A percentile compares a stretch with the other conserved stretches of the same genome.
Conservation (phyloP, 2,113 vertebrate genomes). For the Elaphurus davidianus region DNA sequence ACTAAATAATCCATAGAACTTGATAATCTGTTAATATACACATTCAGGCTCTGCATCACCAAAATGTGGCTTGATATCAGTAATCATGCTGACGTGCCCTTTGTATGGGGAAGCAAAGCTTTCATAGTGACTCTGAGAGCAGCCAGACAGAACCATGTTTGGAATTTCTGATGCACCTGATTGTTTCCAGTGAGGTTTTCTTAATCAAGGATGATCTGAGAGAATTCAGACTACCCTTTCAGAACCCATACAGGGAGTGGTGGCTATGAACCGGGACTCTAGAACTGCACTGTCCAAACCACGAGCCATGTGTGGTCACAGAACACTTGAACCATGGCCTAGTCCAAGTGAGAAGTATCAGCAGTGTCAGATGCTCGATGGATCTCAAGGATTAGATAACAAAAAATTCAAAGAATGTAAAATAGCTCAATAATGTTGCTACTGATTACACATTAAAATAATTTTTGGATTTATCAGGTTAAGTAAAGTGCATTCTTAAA, state of each 20-base stretch:
- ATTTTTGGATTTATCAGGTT: not conserved
- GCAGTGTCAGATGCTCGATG: not conserved
- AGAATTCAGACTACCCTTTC: not conserved
- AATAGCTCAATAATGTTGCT: not conserved
- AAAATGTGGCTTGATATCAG: not conserved
- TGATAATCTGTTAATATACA: not conserved
- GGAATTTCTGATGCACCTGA: not conserved
- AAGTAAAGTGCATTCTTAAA: not conserved
- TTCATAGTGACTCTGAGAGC: not conserved
- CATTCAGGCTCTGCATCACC: not conserved
- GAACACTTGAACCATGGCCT: not conserved
- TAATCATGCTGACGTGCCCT: not conserved
- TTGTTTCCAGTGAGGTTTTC: not conserved
- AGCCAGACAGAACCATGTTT: not conserved
- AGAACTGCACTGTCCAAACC: not conserved
- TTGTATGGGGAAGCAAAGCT: not conserved
- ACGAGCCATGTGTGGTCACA: not conserved
- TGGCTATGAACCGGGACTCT: not conserved
- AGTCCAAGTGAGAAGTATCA: not conserved
- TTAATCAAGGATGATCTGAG: not conserved
- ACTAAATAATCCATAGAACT: not conserved
- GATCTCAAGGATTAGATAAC: not conserved
- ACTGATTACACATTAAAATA: not conserved
- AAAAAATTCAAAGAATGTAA: not conserved
- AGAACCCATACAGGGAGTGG: not conserved